Base-by-base conservation (phyloP, 2,888 invertebrate species). In the Ganaspis brasiliensis region DNA sequence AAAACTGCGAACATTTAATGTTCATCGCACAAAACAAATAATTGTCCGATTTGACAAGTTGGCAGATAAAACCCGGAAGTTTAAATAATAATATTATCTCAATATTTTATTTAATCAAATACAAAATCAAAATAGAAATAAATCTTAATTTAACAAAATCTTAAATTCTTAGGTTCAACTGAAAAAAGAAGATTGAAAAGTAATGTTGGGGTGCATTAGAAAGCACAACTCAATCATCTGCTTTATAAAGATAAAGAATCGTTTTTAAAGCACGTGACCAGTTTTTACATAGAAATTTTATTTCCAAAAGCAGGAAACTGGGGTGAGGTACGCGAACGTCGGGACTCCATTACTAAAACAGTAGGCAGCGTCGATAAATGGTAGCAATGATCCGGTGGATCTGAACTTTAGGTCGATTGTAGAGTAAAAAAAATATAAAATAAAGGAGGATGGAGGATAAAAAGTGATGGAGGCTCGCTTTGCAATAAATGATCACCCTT, bases 271-370 rank as follows among this genome's bases (percentile, higher is more conserved):
- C 82, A 83, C 82, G 84, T 82, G 82, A 81, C 81, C 82, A 81
- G 79, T 83, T 82, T 70, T 59, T 61, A 59, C 76, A 57, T 76
- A 73, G 76, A 79, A 82, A 80, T 82, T 83, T 81, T 82, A 83
- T 82, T 81, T 77, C 37, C 26, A 9, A 37, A 57, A 49, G 78
- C 75, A 71, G 67, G 75, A 75, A 16, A 71, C 79, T 72, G 76
- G 79, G 72, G 1, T 31, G 40, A 59, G 21, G 63, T 67, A 75
- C 61, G 72, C 73, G 79, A 73, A 73, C 77, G 75, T 79, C 81
- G 81, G 86, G 85, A 86, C 84, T 82, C 89, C 88, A 88, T 90
- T 88, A 89, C 86, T 89, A 89, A 90, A 89, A 88, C 89, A 89
- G 88, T 86, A 85, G 85, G 81, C 80, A 81, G 78, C 80, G 78